Evolutionary conservation across 64 coral and sea anemone species (phyloP).

Genomic region (Hydrozoanthus tunicans): DNA sequence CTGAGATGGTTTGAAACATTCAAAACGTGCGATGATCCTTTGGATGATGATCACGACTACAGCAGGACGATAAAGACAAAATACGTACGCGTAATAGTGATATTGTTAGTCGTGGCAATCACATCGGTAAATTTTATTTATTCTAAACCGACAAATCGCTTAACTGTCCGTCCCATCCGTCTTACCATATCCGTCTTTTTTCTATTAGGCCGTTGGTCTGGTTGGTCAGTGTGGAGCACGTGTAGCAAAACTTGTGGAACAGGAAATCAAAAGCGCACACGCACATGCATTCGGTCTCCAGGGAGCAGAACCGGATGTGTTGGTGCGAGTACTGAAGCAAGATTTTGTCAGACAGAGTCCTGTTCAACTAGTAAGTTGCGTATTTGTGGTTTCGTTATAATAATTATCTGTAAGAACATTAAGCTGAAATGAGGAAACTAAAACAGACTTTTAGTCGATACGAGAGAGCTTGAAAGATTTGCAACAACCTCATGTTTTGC

Average conservation of each 20-base stretch:
- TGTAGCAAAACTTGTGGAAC: slow-evolving; percentile 28
- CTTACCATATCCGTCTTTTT: too few species aligned
- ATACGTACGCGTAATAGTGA: too few species aligned
- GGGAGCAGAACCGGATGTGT: neutral
- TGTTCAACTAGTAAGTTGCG: neutral
- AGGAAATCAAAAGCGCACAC: neutral
- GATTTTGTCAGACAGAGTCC: neutral
- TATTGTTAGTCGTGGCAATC: too few species aligned
- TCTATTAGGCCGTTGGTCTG: neutral
- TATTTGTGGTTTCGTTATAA: neutral
- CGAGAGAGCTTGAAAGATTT: too few species aligned
- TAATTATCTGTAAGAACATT: neutral
- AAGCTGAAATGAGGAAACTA: neutral
- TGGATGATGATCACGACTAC: too few species aligned
- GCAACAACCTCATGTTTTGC: neutral
- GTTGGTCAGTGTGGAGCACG: neutral
- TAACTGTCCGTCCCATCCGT: too few species aligned
- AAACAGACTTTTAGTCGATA: too few species aligned
- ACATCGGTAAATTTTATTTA: too few species aligned
- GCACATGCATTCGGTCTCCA: neutral
- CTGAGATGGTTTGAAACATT: too few species aligned
- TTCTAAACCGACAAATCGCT: too few species aligned
- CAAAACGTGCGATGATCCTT: too few species aligned
- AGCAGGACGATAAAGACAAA: too few species aligned
- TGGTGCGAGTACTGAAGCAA: neutral